Evolutionary conservation across 92 coral and sea anemone genomes (phyloP).

Genomic region (Umimayanthus chanpuru): DNA sequence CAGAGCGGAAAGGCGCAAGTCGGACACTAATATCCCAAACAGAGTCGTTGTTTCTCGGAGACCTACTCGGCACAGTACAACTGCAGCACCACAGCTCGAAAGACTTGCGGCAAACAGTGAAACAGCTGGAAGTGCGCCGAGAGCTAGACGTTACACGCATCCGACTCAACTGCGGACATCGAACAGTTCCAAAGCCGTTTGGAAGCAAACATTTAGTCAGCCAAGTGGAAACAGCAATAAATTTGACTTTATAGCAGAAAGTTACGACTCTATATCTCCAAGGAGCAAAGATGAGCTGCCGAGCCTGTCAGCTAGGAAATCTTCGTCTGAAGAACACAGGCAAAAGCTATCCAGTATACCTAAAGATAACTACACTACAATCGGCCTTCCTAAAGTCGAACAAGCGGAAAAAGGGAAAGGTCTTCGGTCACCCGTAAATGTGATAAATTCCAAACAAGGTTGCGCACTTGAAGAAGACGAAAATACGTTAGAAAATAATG

Average conservation of each 20-base stretch:
- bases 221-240: conserved; percentile 10
- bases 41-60: conserved; percentile 12
- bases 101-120: conserved; percentile 1
- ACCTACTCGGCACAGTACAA: conserved; percentile 37
- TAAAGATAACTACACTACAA: not conserved
- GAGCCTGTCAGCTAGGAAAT: not conserved
- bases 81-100: conserved; percentile 1
- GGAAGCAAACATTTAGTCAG: not conserved
- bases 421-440: conserved; percentile 6
- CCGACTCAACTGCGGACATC: conserved; percentile 8
- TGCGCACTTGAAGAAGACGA: conserved; percentile 2
- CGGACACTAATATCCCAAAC: conserved; percentile 22
- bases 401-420: not conserved
- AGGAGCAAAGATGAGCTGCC: conserved; percentile 19
- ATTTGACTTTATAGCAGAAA: not conserved
- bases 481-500: not conserved
- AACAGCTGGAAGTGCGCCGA: not conserved
- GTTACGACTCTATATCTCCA: not conserved
- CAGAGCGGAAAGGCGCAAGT: conserved; percentile 34
- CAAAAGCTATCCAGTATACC: not conserved
- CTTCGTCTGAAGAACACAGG: not conserved
- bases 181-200: not conserved
- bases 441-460: conserved; percentile 24
- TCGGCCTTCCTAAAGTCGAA: conserved; percentile 32
- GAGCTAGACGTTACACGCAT: not conserved